Conservation (phyloP, 2,888 invertebrate genomes). For the Ariolimax columbianus region DNA sequence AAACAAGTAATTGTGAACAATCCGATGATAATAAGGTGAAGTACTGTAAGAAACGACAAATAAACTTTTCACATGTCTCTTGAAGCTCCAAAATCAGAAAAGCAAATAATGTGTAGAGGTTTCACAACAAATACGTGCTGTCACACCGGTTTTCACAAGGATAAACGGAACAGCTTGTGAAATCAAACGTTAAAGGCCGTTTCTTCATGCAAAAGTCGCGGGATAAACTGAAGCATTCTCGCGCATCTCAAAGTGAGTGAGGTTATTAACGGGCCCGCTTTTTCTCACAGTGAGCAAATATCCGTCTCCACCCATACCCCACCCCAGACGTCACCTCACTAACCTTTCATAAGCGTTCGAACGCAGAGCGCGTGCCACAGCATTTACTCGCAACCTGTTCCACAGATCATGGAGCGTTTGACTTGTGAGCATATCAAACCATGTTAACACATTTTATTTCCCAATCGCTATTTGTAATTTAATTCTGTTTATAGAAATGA, state of each 20-base stretch:
- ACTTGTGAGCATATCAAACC: not conserved
- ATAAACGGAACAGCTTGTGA: not conserved
- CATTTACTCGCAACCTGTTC: conserved; percentile 5
- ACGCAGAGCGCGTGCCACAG: not conserved
- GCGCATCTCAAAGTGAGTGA: not conserved
- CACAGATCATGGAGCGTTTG: not conserved
- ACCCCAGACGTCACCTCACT: not conserved
- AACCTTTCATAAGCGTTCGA: not conserved
- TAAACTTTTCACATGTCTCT: not conserved
- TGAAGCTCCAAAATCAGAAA: not conserved
- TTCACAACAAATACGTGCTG: not conserved
- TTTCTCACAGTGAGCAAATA: not conserved
- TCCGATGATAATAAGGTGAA: not conserved
- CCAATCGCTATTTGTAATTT: not conserved
- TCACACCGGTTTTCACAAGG: not conserved
- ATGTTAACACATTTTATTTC: not conserved
- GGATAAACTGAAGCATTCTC: not conserved
- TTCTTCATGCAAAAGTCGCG: not conserved
- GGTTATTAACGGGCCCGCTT: conserved; percentile 1
- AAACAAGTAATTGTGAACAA: not conserved
- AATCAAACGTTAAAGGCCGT: not conserved
- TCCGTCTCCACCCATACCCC: not conserved
- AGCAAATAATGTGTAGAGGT: not conserved
- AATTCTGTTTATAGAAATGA: not conserved
- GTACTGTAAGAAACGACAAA: not conserved